phyloP scores from a whole-genome alignment of 2,113 vertebrate genomes.

The Paraplagusia blochii region DNA sequence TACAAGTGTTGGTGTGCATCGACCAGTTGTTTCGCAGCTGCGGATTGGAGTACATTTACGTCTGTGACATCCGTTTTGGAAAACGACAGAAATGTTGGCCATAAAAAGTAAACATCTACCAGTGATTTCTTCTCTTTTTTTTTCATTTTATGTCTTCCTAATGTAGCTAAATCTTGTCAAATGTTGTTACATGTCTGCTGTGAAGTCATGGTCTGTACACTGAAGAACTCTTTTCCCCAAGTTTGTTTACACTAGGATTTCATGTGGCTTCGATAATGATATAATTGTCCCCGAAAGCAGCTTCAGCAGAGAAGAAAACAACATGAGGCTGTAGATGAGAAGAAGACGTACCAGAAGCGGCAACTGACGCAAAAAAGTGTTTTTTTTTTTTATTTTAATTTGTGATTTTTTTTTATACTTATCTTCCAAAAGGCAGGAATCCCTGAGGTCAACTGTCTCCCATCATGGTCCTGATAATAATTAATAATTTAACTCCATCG shows the following conservation, averaged over 20 bases:
- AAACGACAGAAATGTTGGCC: background rate
- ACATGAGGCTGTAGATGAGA: slow-evolving; percentile 2
- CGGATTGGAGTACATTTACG: too few relatives aligned
- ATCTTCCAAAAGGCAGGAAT: slow-evolving; percentile 1
- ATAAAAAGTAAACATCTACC: background rate
- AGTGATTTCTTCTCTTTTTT: background rate
- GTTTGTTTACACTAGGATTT: slow-evolving; percentile 15
- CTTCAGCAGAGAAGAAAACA: slow-evolving; percentile 28
- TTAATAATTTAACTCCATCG: background rate
- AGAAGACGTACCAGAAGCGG: too few relatives aligned
- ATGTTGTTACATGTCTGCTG: slow-evolving; percentile 8
- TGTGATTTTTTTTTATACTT: too few relatives aligned
- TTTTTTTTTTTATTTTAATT: too few relatives aligned
- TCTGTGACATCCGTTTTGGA: too few relatives aligned
- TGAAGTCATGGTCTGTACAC: slow-evolving; percentile 6
- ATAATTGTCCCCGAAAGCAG: slow-evolving; percentile 21
- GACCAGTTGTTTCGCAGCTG: too few relatives aligned
- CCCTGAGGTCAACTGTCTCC: slow-evolving; percentile 19
- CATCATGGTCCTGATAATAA: slow-evolving; percentile 3
- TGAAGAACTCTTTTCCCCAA: slow-evolving; percentile 2
- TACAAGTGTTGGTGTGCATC: background rate
- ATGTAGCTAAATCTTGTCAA: background rate
- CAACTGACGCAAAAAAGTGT: too few relatives aligned
- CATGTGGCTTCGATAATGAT: slow-evolving; percentile 31
- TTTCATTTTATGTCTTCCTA: background rate